Evolutionary conservation across 2,797 vertebrate species (phyloP), one percentile per base, ranked within the genome.

Genomic region (Chelon labrosus): DNA sequence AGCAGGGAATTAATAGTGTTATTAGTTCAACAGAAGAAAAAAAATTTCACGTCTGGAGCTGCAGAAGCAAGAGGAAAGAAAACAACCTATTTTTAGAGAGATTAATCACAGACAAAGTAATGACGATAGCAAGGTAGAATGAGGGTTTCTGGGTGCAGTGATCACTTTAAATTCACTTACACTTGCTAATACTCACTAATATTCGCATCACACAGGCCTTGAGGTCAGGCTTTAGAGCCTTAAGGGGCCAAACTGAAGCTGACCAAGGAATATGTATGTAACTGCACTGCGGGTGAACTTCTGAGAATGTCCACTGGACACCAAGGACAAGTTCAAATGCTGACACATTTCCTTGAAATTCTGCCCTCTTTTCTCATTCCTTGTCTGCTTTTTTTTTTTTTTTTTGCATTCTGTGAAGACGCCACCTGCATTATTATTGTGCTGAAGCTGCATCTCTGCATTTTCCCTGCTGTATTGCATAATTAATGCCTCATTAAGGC

Each of bases 401-500:
- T 27, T 53, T 79, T 59, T 77, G 67, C 59, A 71, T 76, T 72
- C 51, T 69, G 73, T 0, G 54, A 68, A 74, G 72, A 70, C 52
- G 81, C 76, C 92, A 89, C 83, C 86, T 91, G 88, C 79, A 74
- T 77, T 80, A 70, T 59, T 79, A 73, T 83, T 80, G 57, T 73
- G 90, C 92, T 92, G 93, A 93, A 65, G 72, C 59, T 73, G 87
- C 91, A 90, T 80, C 77, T 85, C 74, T 57, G 78, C 79, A 76
- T 73, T 77, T 73, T 70, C 75, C 83, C 80, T 52, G 73, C 81
- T 84, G 85, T 68, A 73, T 38, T 92, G 89, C 88, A 93, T 94
- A 94, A 93, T 93, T 93, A 92, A 93, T 91, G 85, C 56, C 87
- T 94, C 89, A 93, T 94, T 94, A 94, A 85, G 76, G 84, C 85